Percentiles rank a stretch among this genome's conserved stretches.
phyloP scores from a whole-genome alignment of 2,113 vertebrate genomes.

The Plecotus auritus region DNA sequence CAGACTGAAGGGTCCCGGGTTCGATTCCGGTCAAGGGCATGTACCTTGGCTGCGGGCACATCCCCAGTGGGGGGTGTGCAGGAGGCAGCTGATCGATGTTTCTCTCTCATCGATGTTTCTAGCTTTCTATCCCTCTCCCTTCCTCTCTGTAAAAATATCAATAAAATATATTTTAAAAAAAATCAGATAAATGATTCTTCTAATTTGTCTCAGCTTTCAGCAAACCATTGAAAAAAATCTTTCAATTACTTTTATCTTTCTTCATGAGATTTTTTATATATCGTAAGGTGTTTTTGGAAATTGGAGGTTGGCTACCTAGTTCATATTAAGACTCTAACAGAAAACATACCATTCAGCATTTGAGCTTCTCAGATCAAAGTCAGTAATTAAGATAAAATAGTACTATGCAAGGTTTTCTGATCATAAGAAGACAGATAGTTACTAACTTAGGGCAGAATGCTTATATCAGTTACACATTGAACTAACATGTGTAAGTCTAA shows the following conservation, averaged over 20 bases:
- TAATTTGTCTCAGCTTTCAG: constrained; percentile 37
- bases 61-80: no score
- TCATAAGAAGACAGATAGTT: not conserved
- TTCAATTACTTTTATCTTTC: constrained; percentile 42
- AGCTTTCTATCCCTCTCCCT: no score
- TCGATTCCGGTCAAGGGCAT: no score
- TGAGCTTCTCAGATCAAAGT: constrained; percentile 27
- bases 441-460: not conserved
- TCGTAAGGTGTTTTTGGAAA: constrained; percentile 21
- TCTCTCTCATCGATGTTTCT: no score
- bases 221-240: constrained; percentile 7
- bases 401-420: constrained; percentile 31
- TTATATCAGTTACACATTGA: not conserved
- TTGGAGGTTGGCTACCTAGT: not conserved
- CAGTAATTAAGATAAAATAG: constrained; percentile 18
- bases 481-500: constrained; percentile 28
- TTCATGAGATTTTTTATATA: not conserved
- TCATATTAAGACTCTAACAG: not conserved
- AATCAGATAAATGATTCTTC: constrained; percentile 38
- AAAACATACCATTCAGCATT: not conserved
- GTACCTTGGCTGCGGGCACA: no score
- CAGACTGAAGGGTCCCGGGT: no score
- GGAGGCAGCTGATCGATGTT: no score
- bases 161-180: no score
- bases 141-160: no score